Percentiles rank a stretch among this genome's conserved stretches.
phyloP scores from a whole-genome alignment of 2,113 vertebrate species.

The Himantopus leucocephalus region DNA sequence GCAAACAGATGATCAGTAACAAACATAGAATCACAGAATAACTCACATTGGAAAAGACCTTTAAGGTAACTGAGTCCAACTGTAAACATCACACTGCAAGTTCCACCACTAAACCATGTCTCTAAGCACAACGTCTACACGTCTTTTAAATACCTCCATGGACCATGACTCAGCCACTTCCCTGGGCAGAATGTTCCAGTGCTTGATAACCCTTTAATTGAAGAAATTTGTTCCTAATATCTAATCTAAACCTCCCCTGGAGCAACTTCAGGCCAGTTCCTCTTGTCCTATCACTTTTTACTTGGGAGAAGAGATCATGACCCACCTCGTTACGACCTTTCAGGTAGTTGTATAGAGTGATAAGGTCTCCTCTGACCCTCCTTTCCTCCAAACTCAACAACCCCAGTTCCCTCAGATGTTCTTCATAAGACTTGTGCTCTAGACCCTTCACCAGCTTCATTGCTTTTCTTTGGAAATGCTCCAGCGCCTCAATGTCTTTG shows the following conservation, averaged over 20 bases:
- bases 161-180: neutral
- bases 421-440: neutral
- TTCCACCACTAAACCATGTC: neutral
- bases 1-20: slow-evolving; percentile 25
- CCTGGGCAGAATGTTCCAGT: neutral
- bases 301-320: neutral
- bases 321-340: neutral
- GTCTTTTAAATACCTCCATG: neutral
- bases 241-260: neutral
- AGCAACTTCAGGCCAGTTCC: neutral
- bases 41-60: neutral
- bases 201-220: neutral
- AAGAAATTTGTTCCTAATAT: neutral
- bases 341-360: fast-evolving
- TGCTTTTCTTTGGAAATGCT: neutral
- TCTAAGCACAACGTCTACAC: fast-evolving
- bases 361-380: neutral
- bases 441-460: neutral
- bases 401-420: neutral
- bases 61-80: neutral
- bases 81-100: neutral
- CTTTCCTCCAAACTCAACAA: neutral
- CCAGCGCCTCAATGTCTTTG: neutral
- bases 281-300: fast-evolving
- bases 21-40: neutral